A percentile compares a stretch with the other conserved stretches of the same genome.
These are phyloP conservation scores for Andrena chrysosceles DNA, from an alignment of 2,888 invertebrate genomes.

Conservation along the genomic window DNA sequence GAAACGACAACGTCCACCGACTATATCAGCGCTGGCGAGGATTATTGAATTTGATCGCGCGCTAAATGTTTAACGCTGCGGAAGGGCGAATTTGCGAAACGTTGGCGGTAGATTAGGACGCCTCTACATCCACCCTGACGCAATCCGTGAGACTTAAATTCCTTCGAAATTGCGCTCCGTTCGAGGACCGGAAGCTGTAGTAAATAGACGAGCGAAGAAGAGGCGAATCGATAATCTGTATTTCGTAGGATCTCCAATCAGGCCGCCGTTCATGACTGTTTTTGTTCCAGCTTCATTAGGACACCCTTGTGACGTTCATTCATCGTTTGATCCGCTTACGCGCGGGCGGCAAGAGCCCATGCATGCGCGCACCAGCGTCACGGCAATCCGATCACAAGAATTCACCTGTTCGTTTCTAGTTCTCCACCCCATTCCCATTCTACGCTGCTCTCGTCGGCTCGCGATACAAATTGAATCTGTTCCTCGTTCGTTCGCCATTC, in stretches of 20 bases:
- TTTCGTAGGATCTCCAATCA: conserved; percentile 3
- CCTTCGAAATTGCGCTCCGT: background rate
- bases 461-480: conserved; percentile 59
- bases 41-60: conserved; percentile 21
- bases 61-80: background rate
- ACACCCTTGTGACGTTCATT: background rate
- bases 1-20: conserved; percentile 1
- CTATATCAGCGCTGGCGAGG: background rate
- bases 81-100: conserved; percentile 1
- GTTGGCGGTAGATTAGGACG: background rate
- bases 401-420: conserved; percentile 26
- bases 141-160: background rate
- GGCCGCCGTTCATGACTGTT: background rate
- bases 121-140: background rate
- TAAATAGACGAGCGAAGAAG: background rate
- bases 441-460: background rate
- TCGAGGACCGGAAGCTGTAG: background rate
- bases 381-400: conserved; percentile 38
- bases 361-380: conserved; percentile 8
- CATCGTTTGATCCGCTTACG: conserved; percentile 15
- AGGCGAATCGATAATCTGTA: background rate
- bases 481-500: conserved; percentile 28
- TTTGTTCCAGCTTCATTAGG: conserved; percentile 22
- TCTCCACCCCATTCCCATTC: background rate
- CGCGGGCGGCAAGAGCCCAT: background rate